Conservation (phyloP, 2,797 vertebrate species). For the Sebastes dallii region DNA sequence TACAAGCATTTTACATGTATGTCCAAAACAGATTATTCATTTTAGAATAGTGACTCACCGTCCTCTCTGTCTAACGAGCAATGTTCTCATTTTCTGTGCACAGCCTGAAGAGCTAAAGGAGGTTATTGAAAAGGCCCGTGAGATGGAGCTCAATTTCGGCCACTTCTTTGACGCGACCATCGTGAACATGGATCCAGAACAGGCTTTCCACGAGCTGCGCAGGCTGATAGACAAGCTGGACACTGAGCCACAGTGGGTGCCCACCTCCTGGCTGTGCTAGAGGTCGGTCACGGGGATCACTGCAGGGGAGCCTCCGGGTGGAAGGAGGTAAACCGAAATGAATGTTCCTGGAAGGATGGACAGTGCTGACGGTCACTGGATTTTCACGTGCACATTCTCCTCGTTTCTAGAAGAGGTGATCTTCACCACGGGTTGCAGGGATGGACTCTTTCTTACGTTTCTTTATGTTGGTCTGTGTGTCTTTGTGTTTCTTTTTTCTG, state of each 20-base stretch:
- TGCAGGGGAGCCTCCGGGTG: neutral
- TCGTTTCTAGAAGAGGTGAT: conserved; percentile 42
- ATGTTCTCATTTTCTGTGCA: neutral
- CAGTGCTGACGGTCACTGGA: conserved; percentile 31
- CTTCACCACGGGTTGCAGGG: conserved; percentile 33
- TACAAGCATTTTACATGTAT: neutral
- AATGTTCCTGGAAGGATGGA: conserved; percentile 10
- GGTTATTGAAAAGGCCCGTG: conserved; percentile 93
- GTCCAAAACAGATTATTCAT: neutral
- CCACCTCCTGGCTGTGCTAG: conserved; percentile 93
- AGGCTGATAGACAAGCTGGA: conserved; percentile 93
- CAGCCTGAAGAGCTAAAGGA: conserved; percentile 95
- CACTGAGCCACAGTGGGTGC: conserved; percentile 97
- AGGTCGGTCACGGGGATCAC: neutral
- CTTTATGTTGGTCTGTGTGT: conserved; percentile 30
- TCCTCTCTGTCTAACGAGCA: neutral
- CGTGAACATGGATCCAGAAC: conserved; percentile 91
- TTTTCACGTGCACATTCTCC: conserved; percentile 62
- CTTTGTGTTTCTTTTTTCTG: conserved; percentile 22
- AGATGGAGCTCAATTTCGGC: conserved; percentile 94
- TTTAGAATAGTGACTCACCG: neutral
- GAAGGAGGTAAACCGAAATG: neutral
- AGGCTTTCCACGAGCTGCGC: conserved; percentile 90
- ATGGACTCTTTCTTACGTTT: conserved; percentile 56
- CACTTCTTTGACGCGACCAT: conserved; percentile 93